Evolutionary conservation across 2,888 invertebrate species (phyloP), one percentile per base, ranked within the genome.

Genomic region (Erebia aethiops): DNA sequence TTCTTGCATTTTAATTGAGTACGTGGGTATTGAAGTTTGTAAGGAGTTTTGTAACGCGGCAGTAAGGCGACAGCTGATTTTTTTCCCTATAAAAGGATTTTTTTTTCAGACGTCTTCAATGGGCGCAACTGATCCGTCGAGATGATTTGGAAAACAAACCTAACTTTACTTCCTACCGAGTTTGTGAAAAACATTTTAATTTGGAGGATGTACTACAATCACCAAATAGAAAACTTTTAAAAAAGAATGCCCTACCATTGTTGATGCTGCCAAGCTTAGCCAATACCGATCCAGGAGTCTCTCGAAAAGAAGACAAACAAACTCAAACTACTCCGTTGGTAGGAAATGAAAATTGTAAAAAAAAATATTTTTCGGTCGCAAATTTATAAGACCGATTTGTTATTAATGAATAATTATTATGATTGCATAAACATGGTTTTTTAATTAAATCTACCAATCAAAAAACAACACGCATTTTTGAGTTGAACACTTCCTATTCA

Each of bases 41-140:
- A 26, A 26, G 26, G 26, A 26, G 26, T 26, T 26, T 26, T 1
- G 26, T 26, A 26, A 26, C 26, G 2, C 26, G 26, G 26, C 26
- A 26, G n/a, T n/a, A n/a, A n/a, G n/a, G n/a, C n/a, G n/a, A n/a
- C n/a, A 16, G 10, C 2, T 1, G 52, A 2, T 26, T 57, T 57
- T 57, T 57, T 21, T 26, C 57, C 26, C 54, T 18, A 26, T 26
- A 3, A 26, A 26, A 26, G 26, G 26, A 3, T 57, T 57, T 57
- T 57, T 57, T 21, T 57, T 57, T 57, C 57, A 57, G 57, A 57
- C 57, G 57, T 13, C 57, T 57, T 57, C 26, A 57, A 21, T 57
- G 57, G 57, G 4, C 26, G 21, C 13, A 13, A 57, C 21, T 57
- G 26, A 57, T 57, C 57, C 26, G 13, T 26, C 26, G 57, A 57